Evolutionary conservation across 1,140 invertebrate genomes (phyloP), one percentile per base, ranked within the genome.

Genomic region (Laupala kohalensis): DNA sequence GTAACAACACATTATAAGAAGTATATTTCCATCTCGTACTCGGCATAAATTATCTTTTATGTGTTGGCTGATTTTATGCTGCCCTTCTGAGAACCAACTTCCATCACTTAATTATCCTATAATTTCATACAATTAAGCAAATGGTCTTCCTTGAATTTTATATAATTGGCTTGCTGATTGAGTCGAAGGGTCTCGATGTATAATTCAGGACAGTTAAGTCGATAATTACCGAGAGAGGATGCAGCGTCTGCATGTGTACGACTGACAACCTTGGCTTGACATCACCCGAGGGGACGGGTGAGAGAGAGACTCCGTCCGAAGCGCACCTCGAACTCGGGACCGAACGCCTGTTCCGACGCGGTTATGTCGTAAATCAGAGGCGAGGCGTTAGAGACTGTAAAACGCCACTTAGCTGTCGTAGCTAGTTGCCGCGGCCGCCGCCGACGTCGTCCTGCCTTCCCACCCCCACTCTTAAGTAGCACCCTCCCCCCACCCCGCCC

Each of bases 351-450:
- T 53, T 19, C 9, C 1, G 9, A 19, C 37, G 37, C 9, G 37
- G 37, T 9, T 19, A 9, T 53, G 37, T 19, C 37, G 19, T 53
- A 53, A 53, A 53, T 53, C 37, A 53, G 37, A 2, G 37, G 9
- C 37, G 37, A 53, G 37, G 37, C 37, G 37, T 53, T 53, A 53
- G 37, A 9, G 37, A 53, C 37, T 67, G 66, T 19, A n/a, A 71
- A 67, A 67, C 27, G 13, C 26, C 67, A 24, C 25, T 71, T 71
- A 24, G 26, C 23, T 73, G 74, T 76, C 74, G 74, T 77, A 74
- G 73, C 71, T 68, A 70, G 64, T 30, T 73, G 74, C 72, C 68
- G 73, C 70, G 62, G 23, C 53, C 63, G 65, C 72, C 74, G 73
- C 71, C 75, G 73, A 72, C 63, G 69, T 67, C 71, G 24, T n/a